Percentiles rank a stretch among this genome's conserved stretches.
These are phyloP conservation scores for Urocolius indicus DNA, from an alignment of 2,113 vertebrate genomes.

Conservation along the genomic window DNA sequence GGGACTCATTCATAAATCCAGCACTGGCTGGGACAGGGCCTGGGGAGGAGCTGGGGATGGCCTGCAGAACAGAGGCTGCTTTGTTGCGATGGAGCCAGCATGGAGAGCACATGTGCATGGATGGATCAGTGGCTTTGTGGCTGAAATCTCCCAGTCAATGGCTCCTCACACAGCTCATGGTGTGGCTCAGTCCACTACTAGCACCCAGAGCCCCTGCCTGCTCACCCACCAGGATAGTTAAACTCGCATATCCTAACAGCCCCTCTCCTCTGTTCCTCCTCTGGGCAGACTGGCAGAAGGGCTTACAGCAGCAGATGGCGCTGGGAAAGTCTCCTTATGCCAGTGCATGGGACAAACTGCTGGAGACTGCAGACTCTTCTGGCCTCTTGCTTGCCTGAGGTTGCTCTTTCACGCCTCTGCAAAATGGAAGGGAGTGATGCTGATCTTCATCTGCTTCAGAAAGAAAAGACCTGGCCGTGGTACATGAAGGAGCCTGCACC, in stretches of 20 bases:
- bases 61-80: neutral
- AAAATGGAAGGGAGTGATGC: neutral
- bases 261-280: neutral
- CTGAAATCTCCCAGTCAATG: neutral
- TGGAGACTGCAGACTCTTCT: neutral
- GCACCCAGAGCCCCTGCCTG: neutral
- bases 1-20: slow-evolving; percentile 40
- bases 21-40: neutral
- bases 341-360: neutral
- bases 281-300: neutral
- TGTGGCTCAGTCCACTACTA: rapidly evolving
- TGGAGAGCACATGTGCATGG: neutral
- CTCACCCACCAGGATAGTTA: no score
- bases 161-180: neutral
- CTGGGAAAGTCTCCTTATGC: neutral
- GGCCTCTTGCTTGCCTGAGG: rapidly evolving
- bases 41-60: neutral
- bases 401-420: neutral
- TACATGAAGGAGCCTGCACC: neutral
- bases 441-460: neutral
- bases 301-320: neutral
- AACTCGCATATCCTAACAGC: neutral
- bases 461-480: neutral
- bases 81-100: neutral
- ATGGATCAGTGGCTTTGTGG: neutral